Evolutionary conservation across 2,113 vertebrate species (phyloP), one percentile per base, ranked within the genome.

Genomic region (Channa maculata): DNA sequence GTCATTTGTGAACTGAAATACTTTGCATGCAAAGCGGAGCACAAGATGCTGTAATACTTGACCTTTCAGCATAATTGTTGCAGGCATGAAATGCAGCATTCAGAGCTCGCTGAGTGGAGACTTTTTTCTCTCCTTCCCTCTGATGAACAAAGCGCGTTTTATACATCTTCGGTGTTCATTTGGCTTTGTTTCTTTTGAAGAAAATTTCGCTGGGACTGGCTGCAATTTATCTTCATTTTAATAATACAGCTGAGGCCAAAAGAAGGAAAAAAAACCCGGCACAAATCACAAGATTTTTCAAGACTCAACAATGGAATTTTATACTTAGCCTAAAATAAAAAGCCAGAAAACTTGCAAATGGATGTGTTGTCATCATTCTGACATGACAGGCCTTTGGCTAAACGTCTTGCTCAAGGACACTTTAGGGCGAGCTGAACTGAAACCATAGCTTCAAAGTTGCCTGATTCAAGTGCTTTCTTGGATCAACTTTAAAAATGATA

Each of bases 41-140:
- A 96, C 95, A 97, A 97, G 96, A 98, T 96, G 96, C 96, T 95
- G 95, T 97, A 97, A 97, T 97, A 98, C 98, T 99, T 99, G 98
- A 99, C 98, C 98, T 98, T 97, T 97, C 95, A 95, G 95, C 94
- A 96, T 98, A 98, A 98, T 98, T 97, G 97, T 97, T 94, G 96
- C 95, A 96, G 95, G 95, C 95, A 94, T 96, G 95, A 97, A 98
- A 98, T 95, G 95, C 96, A 93, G 95, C 94, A 97, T 99, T 98
- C 96, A 98, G 91, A 83, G 94, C 92, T 91, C 73, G 83, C 93
- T 97, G 96, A 98, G 98, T 97, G 95, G 96, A 95, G 94, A 93
- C 94, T 95, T 94, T 93, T 94, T 86, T 78, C 58, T 63, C 73
- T 93, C 91, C 91, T 60, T 92, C 93, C 85, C 75, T 75, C 92